Conservation (phyloP, 2,888 invertebrate species). For the Microctonus hyperodae region DNA sequence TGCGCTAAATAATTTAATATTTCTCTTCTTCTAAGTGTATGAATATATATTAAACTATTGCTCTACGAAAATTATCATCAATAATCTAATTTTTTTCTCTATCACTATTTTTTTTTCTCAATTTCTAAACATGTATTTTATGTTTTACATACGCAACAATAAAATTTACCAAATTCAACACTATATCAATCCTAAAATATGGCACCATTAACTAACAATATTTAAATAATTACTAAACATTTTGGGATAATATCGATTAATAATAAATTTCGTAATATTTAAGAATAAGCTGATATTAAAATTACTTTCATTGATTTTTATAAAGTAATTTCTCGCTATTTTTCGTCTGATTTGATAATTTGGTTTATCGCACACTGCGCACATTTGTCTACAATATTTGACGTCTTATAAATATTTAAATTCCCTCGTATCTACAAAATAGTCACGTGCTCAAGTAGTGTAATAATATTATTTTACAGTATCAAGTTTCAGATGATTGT, state of each 20-base stretch:
- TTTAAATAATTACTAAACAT: constrained; percentile 41
- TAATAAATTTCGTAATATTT: constrained; percentile 35
- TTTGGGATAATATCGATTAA: constrained; percentile 41
- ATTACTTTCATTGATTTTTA: constrained; percentile 25
- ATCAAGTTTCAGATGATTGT: constrained; percentile 35
- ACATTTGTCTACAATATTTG: constrained; percentile 38
- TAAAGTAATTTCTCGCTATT: not conserved
- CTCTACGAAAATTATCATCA: too few relatives aligned
- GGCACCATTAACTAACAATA: constrained; percentile 47
- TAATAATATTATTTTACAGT: constrained; percentile 16
- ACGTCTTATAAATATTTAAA: not conserved
- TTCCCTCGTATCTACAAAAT: constrained; percentile 23
- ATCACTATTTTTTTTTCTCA: constrained; percentile 34
- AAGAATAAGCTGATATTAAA: constrained; percentile 24
- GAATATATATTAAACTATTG: too few relatives aligned
- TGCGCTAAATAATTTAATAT: too few relatives aligned
- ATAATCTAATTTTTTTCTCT: too few relatives aligned
- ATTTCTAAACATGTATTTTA: not conserved
- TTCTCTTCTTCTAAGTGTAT: too few relatives aligned
- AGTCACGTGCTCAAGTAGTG: not conserved
- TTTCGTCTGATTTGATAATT: constrained; percentile 20
- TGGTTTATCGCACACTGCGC: constrained; percentile 34
- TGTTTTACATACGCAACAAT: constrained; percentile 32
- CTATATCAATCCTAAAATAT: constrained; percentile 52
- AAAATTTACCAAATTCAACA: constrained; percentile 50